These are phyloP conservation scores for Actias luna DNA, from an alignment of 2,888 invertebrate genomes.

Conservation along the genomic window DNA sequence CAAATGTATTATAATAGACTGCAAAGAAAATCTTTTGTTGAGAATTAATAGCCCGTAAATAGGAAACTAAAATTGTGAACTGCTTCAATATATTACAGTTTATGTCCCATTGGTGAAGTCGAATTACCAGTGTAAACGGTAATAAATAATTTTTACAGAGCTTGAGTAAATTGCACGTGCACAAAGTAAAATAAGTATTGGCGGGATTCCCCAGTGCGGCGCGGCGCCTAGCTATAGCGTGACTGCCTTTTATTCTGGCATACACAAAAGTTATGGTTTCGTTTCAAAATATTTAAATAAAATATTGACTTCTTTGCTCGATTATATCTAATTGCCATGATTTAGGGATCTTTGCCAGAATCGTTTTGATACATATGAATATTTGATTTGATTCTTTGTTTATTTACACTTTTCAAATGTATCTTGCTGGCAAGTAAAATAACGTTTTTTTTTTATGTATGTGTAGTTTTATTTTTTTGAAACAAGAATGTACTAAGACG, in stretches of 20 bases:
- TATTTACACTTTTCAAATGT: neutral
- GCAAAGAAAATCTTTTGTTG: conserved; percentile 17
- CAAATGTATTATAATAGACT: neutral
- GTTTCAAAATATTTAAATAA: conserved; percentile 56
- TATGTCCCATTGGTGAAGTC: conserved; percentile 27
- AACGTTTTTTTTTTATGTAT: no score
- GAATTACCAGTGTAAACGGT: conserved; percentile 29
- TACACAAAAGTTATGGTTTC: conserved; percentile 60
- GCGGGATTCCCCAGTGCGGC: conserved; percentile 49
- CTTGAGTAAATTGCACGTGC: conserved; percentile 53
- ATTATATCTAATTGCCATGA: conserved; percentile 46
- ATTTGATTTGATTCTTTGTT: neutral
- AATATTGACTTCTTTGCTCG: conserved; percentile 45
- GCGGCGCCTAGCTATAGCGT: conserved; percentile 47
- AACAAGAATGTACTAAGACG: no score
- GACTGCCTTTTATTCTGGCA: conserved; percentile 50
- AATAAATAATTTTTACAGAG: conserved; percentile 37
- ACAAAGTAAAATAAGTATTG: conserved; percentile 43
- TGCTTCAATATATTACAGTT: conserved; percentile 21
- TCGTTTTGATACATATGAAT: conserved; percentile 13
- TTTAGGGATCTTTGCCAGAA: conserved; percentile 34
- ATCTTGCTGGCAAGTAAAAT: no score
- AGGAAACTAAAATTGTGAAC: conserved; percentile 9
- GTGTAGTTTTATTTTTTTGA: no score
- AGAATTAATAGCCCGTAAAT: conserved; percentile 12